These are phyloP conservation scores for Osmerus mordax DNA, from an alignment of 2,113 vertebrate genomes.

Conservation along the genomic window DNA sequence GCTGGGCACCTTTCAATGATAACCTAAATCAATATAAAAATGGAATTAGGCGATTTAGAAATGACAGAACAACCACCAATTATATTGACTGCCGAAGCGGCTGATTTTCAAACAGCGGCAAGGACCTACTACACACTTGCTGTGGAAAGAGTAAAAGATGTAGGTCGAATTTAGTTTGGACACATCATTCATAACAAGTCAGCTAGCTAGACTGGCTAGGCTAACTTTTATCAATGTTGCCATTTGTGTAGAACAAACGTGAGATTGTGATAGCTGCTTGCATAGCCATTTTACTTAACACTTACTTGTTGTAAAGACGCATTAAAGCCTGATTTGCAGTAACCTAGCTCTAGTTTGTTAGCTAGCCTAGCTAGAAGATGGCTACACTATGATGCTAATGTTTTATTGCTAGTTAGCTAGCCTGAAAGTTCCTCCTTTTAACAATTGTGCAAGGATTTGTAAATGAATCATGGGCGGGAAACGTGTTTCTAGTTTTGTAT, in stretches of 20 bases:
- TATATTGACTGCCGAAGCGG: conserved; percentile 43
- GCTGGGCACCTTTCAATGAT: conserved; percentile 7
- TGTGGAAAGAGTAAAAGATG: conserved; percentile 75
- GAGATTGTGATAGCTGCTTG: background rate
- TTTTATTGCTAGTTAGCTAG: conserved; percentile 8
- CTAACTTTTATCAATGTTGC: background rate
- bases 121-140: conserved; percentile 69
- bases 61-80: conserved; percentile 53
- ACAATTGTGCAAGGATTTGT: too few species aligned
- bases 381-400: too few species aligned
- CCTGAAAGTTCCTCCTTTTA: background rate
- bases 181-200: conserved; percentile 28
- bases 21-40: conserved; percentile 26
- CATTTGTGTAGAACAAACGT: background rate
- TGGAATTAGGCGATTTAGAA: conserved; percentile 44
- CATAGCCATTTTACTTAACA: background rate
- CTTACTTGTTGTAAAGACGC: too few species aligned
- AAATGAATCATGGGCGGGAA: too few species aligned
- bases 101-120: conserved; percentile 57
- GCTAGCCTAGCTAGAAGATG: background rate
- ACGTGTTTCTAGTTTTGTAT: too few species aligned
- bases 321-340: too few species aligned
- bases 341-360: background rate
- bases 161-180: conserved; percentile 62
- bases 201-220: conserved; percentile 30